These are phyloP conservation scores for Drosophila tropicalis DNA, from an alignment of 1,140 invertebrate species.

Conservation along the genomic window DNA sequence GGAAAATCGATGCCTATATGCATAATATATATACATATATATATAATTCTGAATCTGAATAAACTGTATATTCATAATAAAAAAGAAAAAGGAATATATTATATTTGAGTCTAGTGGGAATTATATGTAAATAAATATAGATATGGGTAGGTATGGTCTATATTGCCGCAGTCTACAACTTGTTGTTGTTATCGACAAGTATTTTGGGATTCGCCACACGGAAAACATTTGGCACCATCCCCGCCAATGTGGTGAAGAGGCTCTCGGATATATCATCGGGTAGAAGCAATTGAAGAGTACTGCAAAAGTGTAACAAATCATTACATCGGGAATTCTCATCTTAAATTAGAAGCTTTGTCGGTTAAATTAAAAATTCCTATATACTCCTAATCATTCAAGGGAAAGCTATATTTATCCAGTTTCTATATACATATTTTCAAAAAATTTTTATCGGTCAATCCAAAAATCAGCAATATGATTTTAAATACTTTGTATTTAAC, in stretches of 20 bases:
- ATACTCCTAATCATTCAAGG: too few relatives aligned
- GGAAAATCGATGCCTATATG: slow-evolving; percentile 62
- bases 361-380: neutral
- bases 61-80: slow-evolving; percentile 79
- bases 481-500: too few relatives aligned
- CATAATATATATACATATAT: slow-evolving; percentile 47
- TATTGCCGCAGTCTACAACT: slow-evolving; percentile 18
- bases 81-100: slow-evolving; percentile 33
- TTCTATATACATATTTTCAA: too few relatives aligned
- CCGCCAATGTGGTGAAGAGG: slow-evolving; percentile 92
- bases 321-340: neutral
- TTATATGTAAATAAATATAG: slow-evolving; percentile 34
- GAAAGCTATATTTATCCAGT: too few relatives aligned
- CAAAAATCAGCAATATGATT: too few relatives aligned
- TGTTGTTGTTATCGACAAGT: slow-evolving; percentile 84
- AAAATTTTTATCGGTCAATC: too few relatives aligned
- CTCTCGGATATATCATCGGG: slow-evolving; percentile 93
- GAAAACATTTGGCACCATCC: slow-evolving; percentile 95
- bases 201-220: slow-evolving; percentile 92
- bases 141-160: neutral
- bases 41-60: slow-evolving; percentile 69
- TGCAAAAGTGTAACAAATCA: slow-evolving; percentile 24
- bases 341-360: neutral
- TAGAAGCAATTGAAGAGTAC: slow-evolving; percentile 83
- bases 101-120: slow-evolving; percentile 33